Evolutionary conservation across 1,140 invertebrate genomes (phyloP).

Genomic region (Hypsibius dujardini): DNA sequence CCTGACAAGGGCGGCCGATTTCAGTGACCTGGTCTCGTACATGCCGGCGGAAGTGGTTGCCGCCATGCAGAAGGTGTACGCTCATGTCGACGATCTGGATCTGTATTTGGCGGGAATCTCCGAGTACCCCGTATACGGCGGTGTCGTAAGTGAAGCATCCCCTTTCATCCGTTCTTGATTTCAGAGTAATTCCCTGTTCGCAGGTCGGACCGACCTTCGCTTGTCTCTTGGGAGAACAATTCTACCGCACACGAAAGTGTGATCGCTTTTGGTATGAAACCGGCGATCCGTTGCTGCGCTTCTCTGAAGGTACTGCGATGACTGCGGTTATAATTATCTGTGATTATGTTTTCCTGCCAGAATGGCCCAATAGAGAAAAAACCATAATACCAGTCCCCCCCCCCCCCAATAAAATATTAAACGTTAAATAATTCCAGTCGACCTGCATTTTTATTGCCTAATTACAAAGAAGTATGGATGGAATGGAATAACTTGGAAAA

Average conservation of each 20-base stretch:
- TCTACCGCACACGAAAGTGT: conserved; percentile 52
- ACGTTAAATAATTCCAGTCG: no score
- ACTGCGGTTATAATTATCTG: conserved; percentile 13
- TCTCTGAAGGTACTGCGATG: conserved; percentile 46
- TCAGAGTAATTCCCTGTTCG: conserved; percentile 16
- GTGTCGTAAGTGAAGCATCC: conserved; percentile 26
- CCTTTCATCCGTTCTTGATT: neutral
- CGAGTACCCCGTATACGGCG: conserved; percentile 38
- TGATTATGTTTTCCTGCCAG: conserved; percentile 18
- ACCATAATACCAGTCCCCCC: no score
- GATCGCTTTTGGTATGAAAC: conserved; percentile 92
- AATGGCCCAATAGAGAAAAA: no score
- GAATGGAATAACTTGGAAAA: no score
- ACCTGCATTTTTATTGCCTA: no score
- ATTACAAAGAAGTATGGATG: no score
- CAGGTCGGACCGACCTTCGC: conserved; percentile 41
- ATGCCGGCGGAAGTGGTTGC: conserved; percentile 41
- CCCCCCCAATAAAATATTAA: no score
- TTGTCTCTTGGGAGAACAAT: conserved; percentile 41
- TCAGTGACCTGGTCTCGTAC: conserved; percentile 51
- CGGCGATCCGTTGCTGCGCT: conserved; percentile 55
- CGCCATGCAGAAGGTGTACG: conserved; percentile 34
- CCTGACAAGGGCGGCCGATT: conserved; percentile 43
- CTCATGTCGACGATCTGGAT: conserved; percentile 43
- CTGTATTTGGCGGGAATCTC: conserved; percentile 40